These are phyloP conservation scores for Danionella dracula DNA, from an alignment of 2,797 vertebrate genomes.

Conservation along the genomic window DNA sequence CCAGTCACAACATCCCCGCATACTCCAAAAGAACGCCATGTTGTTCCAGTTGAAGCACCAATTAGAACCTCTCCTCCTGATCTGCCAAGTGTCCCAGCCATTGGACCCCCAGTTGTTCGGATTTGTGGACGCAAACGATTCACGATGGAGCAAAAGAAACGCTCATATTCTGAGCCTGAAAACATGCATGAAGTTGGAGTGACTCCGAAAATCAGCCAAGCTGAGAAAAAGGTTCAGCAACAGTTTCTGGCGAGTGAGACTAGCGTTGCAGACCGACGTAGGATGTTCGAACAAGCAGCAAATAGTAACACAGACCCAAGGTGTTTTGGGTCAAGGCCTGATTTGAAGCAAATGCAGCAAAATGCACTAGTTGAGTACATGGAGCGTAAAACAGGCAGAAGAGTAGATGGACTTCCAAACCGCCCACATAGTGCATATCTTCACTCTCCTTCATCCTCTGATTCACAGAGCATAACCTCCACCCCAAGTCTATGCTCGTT, in stretches of 20 bases:
- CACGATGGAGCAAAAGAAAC: conserved; percentile 84
- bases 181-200: conserved; percentile 90
- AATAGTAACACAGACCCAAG: conserved; percentile 47
- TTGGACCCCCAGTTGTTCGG: conserved; percentile 62
- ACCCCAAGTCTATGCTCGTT: conserved; percentile 83
- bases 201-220: conserved; percentile 60
- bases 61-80: conserved; percentile 44
- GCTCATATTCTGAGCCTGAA: conserved; percentile 91
- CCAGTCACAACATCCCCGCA: conserved; percentile 67
- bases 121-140: conserved; percentile 84
- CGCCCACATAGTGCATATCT: conserved; percentile 70
- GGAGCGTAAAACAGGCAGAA: conserved; percentile 77
- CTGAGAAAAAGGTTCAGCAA: conserved; percentile 52
- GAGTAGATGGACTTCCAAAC: conserved; percentile 58
- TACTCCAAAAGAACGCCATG: conserved; percentile 80
- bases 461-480: conserved; percentile 70
- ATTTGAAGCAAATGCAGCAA: conserved; percentile 87
- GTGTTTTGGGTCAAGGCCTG: conserved; percentile 65
- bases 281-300: conserved; percentile 79
- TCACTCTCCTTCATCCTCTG: conserved; percentile 55
- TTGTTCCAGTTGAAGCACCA: conserved; percentile 65
- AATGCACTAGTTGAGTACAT: conserved; percentile 83
- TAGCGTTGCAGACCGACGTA: conserved; percentile 81
- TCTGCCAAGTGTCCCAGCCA: conserved; percentile 57
- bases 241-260: conserved; percentile 68